Evolutionary conservation across 2,113 vertebrate genomes (phyloP).

Genomic region (Lichenostomus cassidix): DNA sequence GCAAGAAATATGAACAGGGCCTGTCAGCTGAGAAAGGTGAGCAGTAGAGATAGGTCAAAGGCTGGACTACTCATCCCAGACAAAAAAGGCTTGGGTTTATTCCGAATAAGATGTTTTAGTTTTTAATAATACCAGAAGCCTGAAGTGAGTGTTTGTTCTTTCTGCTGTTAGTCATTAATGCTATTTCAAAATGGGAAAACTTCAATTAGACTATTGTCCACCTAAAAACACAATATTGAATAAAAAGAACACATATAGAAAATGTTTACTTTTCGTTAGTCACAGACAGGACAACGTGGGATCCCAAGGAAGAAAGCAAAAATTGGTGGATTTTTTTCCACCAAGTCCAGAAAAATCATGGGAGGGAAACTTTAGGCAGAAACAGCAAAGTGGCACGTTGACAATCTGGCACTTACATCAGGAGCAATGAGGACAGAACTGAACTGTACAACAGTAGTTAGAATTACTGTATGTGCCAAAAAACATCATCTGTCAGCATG

Average conservation of each 20-base stretch:
- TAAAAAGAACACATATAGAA: not conserved
- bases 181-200: not conserved
- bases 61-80: not conserved
- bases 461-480: not conserved
- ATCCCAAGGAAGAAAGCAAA: not conserved
- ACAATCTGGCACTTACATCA: not conserved
- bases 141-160: not conserved
- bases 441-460: not conserved
- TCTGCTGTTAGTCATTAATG: not conserved
- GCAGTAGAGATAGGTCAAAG: not conserved
- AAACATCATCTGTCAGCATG: not conserved
- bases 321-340: not conserved
- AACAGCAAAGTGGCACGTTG: not conserved
- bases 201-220: not conserved
- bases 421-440: not conserved
- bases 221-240: not conserved
- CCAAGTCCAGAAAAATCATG: not conserved
- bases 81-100: not conserved
- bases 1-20: not conserved
- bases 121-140: not conserved
- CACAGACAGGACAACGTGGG: not conserved
- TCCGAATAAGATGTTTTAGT: not conserved
- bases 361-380: not conserved
- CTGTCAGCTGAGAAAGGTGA: not conserved
- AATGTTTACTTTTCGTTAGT: not conserved